These are phyloP conservation scores for Rhodophaea formosa DNA, from an alignment of 2,888 invertebrate species.

Conservation along the genomic window DNA sequence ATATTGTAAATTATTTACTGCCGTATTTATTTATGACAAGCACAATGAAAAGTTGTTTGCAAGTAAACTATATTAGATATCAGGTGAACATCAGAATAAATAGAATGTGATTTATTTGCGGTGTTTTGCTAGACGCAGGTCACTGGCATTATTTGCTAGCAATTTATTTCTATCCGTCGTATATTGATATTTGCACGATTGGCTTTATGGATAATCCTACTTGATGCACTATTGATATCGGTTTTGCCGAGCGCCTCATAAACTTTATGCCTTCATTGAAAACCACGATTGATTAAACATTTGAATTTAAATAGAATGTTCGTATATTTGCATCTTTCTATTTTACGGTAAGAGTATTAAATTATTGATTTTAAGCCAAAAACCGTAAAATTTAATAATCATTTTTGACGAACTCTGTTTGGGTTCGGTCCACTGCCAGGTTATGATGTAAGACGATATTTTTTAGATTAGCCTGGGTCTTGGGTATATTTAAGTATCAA, in stretches of 20 bases:
- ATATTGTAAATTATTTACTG: too few species aligned
- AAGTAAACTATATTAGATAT: background rate
- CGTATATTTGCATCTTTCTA: background rate
- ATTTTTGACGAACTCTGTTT: too few species aligned
- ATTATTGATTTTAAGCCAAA: too few species aligned
- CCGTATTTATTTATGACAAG: too few species aligned
- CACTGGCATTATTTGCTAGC: slow-evolving; percentile 47
- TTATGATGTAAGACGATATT: too few species aligned
- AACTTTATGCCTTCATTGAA: slow-evolving; percentile 54
- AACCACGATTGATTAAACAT: slow-evolving; percentile 34
- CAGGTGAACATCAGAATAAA: background rate
- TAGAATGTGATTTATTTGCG: slow-evolving; percentile 5
- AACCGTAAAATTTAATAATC: too few species aligned
- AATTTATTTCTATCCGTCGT: slow-evolving; percentile 56
- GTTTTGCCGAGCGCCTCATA: slow-evolving; percentile 51
- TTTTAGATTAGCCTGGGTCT: too few species aligned
- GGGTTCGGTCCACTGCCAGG: too few species aligned
- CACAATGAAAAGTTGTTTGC: background rate
- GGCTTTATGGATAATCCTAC: slow-evolving; percentile 59
- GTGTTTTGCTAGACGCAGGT: slow-evolving; percentile 29
- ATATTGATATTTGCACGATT: slow-evolving; percentile 58
- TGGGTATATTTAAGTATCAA: too few species aligned
- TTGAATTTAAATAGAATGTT: slow-evolving; percentile 3
- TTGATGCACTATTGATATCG: slow-evolving; percentile 55
- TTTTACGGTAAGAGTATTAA: background rate